Evolutionary conservation across 2,797 vertebrate species (phyloP), one percentile per base, ranked within the genome.

Genomic region (Acanthis flammea): DNA sequence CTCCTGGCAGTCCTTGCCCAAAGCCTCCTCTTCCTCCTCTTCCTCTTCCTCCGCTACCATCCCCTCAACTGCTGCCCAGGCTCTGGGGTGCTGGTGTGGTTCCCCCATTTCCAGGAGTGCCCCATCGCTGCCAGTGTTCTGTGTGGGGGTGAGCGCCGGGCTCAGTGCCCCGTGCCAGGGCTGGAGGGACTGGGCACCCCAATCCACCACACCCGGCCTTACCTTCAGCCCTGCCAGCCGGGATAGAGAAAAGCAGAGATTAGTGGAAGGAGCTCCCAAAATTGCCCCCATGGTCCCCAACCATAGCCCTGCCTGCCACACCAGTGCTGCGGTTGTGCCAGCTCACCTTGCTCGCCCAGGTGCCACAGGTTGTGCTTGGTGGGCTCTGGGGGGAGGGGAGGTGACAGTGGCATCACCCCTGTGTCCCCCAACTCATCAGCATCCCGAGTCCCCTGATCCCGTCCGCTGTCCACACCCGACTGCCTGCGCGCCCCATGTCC

Each of bases 121-220:
- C 51, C 98, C 98, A 1, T 98, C 98, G 12, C 99, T 99, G 96
- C 98, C 98, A 22, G 98, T 97, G 45, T 99, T 99, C 99, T 99
- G 98, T 94, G 92, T 95, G 3, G 53, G 72, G 74, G 41, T 0
- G 16, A 81, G 75, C 2, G 0, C 35, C 0, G 0, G 79, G 79
- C 55, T 96, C 72, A 94, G 78, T 0, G 0, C 53, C 10, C 41
- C 0, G 0, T 57, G 67, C 66, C 72, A 68, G 63, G 42, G 41
- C 31, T 37, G 51, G 70, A 71, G 33, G 9, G 31, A 76, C 42
- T 0, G 1, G 19, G 48, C 45, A 47, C 57, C 19, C 57, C 70
- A 22, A 30, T 6, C 39, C 14, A 22, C 33, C 54, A 0, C 3
- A 4, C 11, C 35, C 0, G 0, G 65, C 41, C 96, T 97, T 95